These are phyloP conservation scores for Arctopsyche grandis DNA, from an alignment of 1,140 invertebrate genomes.

Conservation along the genomic window DNA sequence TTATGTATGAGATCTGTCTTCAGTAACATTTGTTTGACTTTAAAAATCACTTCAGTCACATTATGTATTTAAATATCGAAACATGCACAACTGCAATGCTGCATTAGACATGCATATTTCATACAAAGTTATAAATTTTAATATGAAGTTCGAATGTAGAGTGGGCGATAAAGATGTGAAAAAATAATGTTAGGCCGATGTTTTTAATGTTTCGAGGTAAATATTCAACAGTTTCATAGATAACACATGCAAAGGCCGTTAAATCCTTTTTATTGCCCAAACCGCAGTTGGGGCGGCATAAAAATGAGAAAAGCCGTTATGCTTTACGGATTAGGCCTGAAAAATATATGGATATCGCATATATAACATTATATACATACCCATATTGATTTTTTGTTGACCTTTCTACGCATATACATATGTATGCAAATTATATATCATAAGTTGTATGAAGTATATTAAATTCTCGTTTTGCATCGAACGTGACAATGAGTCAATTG, in stretches of 20 bases:
- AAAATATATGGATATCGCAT: slow-evolving; percentile 5
- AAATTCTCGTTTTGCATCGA: not conserved
- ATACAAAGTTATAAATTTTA: not conserved
- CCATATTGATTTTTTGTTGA: not conserved
- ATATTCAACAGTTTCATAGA: slow-evolving; percentile 31
- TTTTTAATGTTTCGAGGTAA: slow-evolving; percentile 23
- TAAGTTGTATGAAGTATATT: not conserved
- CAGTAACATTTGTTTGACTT: no score
- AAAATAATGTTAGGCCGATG: not conserved
- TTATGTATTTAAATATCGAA: no score
- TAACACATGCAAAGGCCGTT: slow-evolving; percentile 27
- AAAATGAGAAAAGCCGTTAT: slow-evolving; percentile 21
- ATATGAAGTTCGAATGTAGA: not conserved
- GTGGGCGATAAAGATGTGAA: not conserved
- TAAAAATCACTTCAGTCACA: no score
- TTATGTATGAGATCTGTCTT: no score
- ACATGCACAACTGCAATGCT: no score
- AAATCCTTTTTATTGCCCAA: slow-evolving; percentile 23
- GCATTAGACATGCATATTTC: no score
- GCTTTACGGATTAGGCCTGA: slow-evolving; percentile 17
- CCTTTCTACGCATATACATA: not conserved
- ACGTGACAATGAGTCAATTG: slow-evolving; percentile 5
- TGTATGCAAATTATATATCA: not conserved
- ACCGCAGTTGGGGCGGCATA: slow-evolving; percentile 25
- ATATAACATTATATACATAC: not conserved